Conservation (phyloP, 2,888 invertebrate species). For the Uropetala carovei region DNA sequence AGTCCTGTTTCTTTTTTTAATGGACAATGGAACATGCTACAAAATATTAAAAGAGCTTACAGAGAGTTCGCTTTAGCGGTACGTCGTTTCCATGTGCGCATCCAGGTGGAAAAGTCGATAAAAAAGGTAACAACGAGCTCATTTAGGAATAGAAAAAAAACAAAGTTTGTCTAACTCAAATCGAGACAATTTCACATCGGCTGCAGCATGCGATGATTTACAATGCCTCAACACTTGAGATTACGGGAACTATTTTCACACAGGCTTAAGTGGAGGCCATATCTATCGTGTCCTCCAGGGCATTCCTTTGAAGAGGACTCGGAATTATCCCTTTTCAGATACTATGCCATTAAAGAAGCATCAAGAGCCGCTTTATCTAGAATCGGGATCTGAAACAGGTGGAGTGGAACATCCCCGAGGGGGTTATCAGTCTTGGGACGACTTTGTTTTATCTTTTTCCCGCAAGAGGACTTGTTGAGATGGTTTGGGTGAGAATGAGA, state of each 20-base stretch:
- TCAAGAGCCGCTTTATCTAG: conserved; percentile 15
- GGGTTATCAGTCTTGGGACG: conserved; percentile 32
- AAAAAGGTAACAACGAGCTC: too few species aligned
- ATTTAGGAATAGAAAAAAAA: background rate
- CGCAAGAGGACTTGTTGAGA: conserved; percentile 4
- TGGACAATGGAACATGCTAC: too few species aligned
- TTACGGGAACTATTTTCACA: conserved; percentile 39
- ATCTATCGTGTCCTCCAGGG: conserved; percentile 30
- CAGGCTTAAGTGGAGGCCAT: conserved; percentile 24
- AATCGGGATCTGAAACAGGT: conserved; percentile 59
- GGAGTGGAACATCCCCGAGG: conserved; percentile 45
- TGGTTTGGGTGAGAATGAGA: conserved; percentile 62
- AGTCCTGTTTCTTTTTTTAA: too few species aligned
- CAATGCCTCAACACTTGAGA: background rate
- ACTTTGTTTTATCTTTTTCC: conserved; percentile 35
- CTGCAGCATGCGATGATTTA: background rate
- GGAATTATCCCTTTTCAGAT: conserved; percentile 63
- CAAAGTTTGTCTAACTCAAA: background rate
- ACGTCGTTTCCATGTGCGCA: too few species aligned
- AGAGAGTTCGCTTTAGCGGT: too few species aligned
- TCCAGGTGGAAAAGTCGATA: too few species aligned
- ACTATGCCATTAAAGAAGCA: conserved; percentile 55
- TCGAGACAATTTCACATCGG: background rate
- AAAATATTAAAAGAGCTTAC: too few species aligned
- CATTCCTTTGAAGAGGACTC: conserved; percentile 46